These are phyloP conservation scores for Macrochelys suwanniensis DNA, from an alignment of 2,797 vertebrate species.

Conservation along the genomic window DNA sequence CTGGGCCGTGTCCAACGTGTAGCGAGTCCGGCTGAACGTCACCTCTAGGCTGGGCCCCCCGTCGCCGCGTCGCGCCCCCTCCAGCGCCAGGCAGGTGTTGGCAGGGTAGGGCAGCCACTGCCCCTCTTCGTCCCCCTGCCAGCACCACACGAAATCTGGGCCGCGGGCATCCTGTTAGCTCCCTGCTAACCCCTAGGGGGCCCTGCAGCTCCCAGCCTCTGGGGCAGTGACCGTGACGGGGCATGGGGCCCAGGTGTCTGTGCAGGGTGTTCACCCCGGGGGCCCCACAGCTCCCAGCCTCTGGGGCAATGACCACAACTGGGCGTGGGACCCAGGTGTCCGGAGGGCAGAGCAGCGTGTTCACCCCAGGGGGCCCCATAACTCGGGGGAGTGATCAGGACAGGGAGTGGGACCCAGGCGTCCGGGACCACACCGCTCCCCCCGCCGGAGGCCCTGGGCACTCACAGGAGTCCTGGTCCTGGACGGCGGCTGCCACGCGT, in stretches of 20 bases:
- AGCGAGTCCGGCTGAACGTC: conserved; percentile 68
- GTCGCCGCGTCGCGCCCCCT: conserved; percentile 69
- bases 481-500: conserved; percentile 26
- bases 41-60: conserved; percentile 63
- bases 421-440: too few relatives aligned
- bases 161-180: background rate
- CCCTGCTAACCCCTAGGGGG: background rate
- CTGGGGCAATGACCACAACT: too few relatives aligned
- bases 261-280: too few relatives aligned
- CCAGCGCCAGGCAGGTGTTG: conserved; percentile 53
- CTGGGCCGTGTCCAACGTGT: conserved; percentile 83
- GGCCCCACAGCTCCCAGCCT: too few relatives aligned
- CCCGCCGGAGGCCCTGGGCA: too few relatives aligned
- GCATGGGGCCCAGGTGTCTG: background rate
- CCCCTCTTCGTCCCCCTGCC: conserved; percentile 81
- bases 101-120: background rate
- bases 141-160: conserved; percentile 82
- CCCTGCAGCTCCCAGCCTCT: too few relatives aligned
- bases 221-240: too few relatives aligned
- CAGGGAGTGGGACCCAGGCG: background rate
- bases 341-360: background rate
- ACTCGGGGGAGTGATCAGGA: too few relatives aligned
- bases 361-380: too few relatives aligned
- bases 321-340: background rate
- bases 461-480: conserved; percentile 55